Percentiles rank a stretch among this genome's conserved stretches.
Evolutionary conservation across 2,797 vertebrate species (phyloP).

Genomic region (Xenops minutus): DNA sequence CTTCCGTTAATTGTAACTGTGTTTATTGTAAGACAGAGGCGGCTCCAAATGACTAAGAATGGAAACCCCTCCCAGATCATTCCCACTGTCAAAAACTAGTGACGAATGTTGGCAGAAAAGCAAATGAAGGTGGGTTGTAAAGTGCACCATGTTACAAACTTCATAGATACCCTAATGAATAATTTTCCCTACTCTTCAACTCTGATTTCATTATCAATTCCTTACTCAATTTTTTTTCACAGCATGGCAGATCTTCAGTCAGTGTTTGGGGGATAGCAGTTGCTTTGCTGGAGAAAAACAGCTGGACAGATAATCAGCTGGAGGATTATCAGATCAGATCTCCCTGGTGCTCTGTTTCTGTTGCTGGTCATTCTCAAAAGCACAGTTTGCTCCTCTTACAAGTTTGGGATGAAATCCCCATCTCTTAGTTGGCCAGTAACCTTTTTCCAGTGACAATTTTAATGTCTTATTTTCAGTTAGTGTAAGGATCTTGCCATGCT

Average conservation of each 20-base stretch:
- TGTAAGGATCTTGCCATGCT: neutral
- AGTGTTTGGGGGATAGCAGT: neutral
- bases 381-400: neutral
- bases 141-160: neutral
- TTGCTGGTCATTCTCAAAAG: neutral
- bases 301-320: neutral
- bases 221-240: neutral
- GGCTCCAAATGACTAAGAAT: neutral
- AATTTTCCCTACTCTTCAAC: neutral
- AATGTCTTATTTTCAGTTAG: neutral
- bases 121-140: neutral
- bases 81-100: neutral
- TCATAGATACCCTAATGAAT: neutral
- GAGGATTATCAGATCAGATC: neutral
- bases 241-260: neutral
- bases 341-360: neutral
- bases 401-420: neutral
- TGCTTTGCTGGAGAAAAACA: neutral
- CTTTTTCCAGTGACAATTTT: neutral
- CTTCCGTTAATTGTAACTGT: constrained; percentile 53
- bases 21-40: neutral
- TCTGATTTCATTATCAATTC: neutral
- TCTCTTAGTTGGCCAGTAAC: neutral
- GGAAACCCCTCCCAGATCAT: constrained; percentile 12
- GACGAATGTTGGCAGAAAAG: neutral